These are phyloP conservation scores for Pseudomyrmex flavicornis DNA, from an alignment of 1,140 invertebrate species.

Conservation along the genomic window DNA sequence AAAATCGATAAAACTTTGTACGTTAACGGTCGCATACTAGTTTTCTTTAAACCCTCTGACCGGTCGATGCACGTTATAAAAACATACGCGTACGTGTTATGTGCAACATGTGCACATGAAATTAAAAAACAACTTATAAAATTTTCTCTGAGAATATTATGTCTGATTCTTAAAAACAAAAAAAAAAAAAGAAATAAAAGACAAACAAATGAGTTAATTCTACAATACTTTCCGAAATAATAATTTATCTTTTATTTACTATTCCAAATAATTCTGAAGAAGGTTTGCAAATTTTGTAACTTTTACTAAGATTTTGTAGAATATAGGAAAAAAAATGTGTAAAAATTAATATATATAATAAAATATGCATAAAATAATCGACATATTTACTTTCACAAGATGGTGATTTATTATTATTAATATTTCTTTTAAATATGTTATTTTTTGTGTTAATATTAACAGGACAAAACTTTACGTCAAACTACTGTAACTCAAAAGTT, in stretches of 20 bases:
- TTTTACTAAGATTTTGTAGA: background rate
- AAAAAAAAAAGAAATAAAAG: too few species aligned
- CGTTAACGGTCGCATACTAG: constrained; percentile 58
- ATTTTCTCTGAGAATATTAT: background rate
- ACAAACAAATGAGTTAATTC: background rate
- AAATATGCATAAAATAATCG: background rate
- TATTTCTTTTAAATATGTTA: background rate
- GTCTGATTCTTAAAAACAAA: background rate
- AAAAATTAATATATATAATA: background rate
- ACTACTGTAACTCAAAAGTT: background rate
- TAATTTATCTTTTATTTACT: background rate
- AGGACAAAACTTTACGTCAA: background rate
- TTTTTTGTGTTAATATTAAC: background rate
- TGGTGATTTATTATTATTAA: background rate
- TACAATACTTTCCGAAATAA: background rate
- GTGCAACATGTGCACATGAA: constrained; percentile 8
- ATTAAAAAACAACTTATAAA: constrained; percentile 3
- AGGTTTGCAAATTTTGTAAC: background rate
- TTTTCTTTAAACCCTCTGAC: constrained; percentile 62
- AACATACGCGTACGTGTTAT: constrained; percentile 34
- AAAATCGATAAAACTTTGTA: constrained; percentile 63
- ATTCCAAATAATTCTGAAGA: background rate
- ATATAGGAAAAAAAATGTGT: background rate
- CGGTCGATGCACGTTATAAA: constrained; percentile 62
- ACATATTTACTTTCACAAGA: background rate